Evolutionary conservation across 2,888 invertebrate genomes (phyloP), one percentile per base, ranked within the genome.

Genomic region (Drosophila melanosoma): DNA sequence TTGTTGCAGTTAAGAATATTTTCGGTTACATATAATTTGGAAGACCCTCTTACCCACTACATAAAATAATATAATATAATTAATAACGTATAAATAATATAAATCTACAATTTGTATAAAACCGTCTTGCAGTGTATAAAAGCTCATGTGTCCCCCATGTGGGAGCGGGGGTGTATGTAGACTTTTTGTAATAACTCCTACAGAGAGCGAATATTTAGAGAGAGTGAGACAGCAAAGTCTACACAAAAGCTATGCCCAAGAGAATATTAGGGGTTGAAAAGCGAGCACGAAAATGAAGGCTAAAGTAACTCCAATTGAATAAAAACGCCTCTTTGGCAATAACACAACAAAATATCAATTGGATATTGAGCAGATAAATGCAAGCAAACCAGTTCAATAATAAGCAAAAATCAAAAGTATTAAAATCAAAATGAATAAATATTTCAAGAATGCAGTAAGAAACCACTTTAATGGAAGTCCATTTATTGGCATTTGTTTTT

Each of bases 231-330:
- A 52, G 42, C 62, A 62, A 70, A 77, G 73, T 82, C 82, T 84
- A 69, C 84, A 84, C 68, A 60, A 80, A 73, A 74, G 79, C 65
- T 69, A 64, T 58, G 58, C 69, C 69, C 66, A 48, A 74, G 78
- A 81, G 74, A 67, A 59, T 54, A 65, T 35, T 71, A 29, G 54
- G 84, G 89, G 79, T 72, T 71, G 79, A 56, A 78, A 42, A n/a
- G n/a, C 33, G 17, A 20, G 20, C 17, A 66, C 60, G 20, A 53
- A 74, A 61, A 67, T 70, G 54, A 72, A 70, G 61, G 59, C 65
- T 52, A 59, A 71, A 69, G 72, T 69, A 65, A 59, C 29, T 59
- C 57, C 56, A 81, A 75, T 69, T 73, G 73, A 70, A 83, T 61
- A 71, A 58, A 68, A 81, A 66, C 49, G 61, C 54, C 66, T 62